Percentiles rank a stretch among this genome's conserved stretches.
phyloP scores from a whole-genome alignment of 2,797 vertebrate genomes.

The Sciurus vulgaris region DNA sequence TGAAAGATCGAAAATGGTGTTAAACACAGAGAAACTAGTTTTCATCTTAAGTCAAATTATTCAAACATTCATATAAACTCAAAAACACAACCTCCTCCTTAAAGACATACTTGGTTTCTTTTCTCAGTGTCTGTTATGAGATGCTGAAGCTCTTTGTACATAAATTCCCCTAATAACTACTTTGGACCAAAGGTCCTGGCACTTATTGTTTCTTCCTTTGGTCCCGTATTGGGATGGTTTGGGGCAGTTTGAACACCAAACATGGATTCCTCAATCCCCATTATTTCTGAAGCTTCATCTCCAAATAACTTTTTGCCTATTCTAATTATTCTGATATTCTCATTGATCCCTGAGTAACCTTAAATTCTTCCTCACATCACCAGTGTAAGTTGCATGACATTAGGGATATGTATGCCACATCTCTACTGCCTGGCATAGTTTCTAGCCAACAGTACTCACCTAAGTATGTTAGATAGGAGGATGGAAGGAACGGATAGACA shows the following conservation, averaged over 20 bases:
- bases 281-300: not conserved
- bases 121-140: not conserved
- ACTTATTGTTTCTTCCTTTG: not conserved
- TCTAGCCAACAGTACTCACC: not conserved
- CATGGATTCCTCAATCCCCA: not conserved
- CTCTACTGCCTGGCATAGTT: not conserved
- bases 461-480: not conserved
- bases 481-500: not conserved
- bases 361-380: not conserved
- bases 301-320: not conserved
- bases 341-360: not conserved
- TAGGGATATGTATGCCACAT: not conserved
- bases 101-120: not conserved
- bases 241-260: not conserved
- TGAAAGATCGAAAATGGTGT: not conserved
- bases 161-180: not conserved
- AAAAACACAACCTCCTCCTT: not conserved
- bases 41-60: not conserved
- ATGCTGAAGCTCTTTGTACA: not conserved
- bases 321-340: not conserved
- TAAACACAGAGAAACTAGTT: not conserved
- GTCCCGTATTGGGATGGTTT: too few species aligned
- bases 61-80: not conserved
- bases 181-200: not conserved
- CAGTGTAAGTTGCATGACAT: not conserved